These are phyloP conservation scores for Procambarus virginalis DNA, from an alignment of 1,140 invertebrate genomes.

Conservation along the genomic window DNA sequence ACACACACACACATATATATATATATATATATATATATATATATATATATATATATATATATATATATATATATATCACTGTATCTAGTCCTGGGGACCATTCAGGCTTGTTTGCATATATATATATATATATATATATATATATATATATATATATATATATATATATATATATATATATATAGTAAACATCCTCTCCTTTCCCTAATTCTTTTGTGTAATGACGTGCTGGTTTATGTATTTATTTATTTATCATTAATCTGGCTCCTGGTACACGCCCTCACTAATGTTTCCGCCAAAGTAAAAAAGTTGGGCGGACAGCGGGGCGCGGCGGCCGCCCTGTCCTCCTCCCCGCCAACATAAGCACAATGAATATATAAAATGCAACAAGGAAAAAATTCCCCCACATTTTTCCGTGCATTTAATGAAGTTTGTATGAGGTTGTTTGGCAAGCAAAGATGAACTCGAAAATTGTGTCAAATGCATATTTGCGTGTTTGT, in stretches of 20 bases:
- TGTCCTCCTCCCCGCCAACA: neutral
- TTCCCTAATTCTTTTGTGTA: neutral
- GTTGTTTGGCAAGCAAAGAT: conserved; percentile 39
- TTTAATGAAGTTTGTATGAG: conserved; percentile 36
- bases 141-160: neutral
- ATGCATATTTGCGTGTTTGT: conserved; percentile 19
- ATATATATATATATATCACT: too few relatives aligned
- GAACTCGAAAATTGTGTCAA: conserved; percentile 21
- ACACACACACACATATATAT: too few relatives aligned
- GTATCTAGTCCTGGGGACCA: too few relatives aligned
- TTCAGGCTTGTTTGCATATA: too few relatives aligned
- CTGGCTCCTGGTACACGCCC: neutral
- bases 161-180: neutral
- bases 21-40: too few relatives aligned
- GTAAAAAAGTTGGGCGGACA: conserved; percentile 6
- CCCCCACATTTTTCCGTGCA: conserved; percentile 3
- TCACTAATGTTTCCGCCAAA: conserved; percentile 11
- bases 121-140: too few relatives aligned
- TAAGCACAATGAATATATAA: conserved; percentile 29
- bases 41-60: too few relatives aligned
- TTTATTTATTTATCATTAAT: conserved; percentile 12
- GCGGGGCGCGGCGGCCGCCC: neutral
- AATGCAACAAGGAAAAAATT: conserved; percentile 8
- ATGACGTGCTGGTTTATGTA: neutral
- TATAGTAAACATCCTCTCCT: neutral